Conservation (phyloP, 2,113 vertebrate species). For the Acrocephalus arundinaceus region DNA sequence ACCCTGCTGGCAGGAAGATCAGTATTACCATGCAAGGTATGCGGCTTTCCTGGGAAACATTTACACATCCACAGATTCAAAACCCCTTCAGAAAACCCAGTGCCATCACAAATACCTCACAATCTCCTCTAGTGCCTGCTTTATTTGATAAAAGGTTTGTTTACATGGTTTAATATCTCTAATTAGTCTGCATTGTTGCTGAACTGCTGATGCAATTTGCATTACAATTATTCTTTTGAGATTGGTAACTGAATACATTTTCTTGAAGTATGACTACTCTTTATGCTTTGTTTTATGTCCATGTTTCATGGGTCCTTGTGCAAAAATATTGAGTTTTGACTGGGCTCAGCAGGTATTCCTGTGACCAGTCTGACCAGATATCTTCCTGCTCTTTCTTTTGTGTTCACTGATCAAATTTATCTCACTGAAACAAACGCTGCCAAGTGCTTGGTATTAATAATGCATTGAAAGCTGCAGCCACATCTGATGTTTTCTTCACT, state of each 20-base stretch:
- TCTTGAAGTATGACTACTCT: background rate
- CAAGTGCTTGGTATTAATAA: background rate
- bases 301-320: background rate
- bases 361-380: constrained; percentile 39
- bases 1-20: background rate
- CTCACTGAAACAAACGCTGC: background rate
- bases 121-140: background rate
- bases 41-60: background rate
- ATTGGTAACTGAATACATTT: background rate
- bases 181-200: constrained; percentile 41
- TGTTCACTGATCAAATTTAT: constrained; percentile 21
- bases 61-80: background rate
- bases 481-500: background rate
- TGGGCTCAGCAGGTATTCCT: background rate
- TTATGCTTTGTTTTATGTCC: background rate
- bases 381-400: background rate
- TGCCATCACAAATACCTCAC: background rate
- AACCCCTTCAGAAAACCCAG: background rate
- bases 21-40: background rate
- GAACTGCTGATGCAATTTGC: background rate
- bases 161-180: constrained; percentile 38
- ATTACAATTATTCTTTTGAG: constrained; percentile 3
- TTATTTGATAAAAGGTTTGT: constrained; percentile 18
- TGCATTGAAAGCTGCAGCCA: background rate
- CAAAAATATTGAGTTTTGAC: constrained; percentile 35